These are phyloP conservation scores for Drosophila antonietae DNA, from an alignment of 2,888 invertebrate genomes.

Conservation along the genomic window DNA sequence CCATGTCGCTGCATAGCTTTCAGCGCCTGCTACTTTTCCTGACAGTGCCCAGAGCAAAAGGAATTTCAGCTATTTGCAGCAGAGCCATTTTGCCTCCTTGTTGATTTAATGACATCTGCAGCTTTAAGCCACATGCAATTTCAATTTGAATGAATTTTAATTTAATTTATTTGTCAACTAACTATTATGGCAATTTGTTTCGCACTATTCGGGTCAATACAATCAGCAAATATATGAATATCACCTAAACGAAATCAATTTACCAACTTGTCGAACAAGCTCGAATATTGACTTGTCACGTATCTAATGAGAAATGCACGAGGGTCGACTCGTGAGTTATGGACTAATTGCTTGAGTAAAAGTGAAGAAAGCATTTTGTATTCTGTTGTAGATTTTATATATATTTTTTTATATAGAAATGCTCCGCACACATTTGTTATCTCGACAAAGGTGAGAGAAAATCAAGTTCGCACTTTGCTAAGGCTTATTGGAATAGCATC, in stretches of 20 bases:
- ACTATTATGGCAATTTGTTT: slow-evolving; percentile 47
- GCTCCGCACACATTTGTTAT: too few relatives aligned
- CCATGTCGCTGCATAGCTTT: slow-evolving; percentile 74
- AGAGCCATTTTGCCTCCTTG: slow-evolving; percentile 57
- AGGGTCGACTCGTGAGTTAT: background rate
- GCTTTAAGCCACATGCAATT: slow-evolving; percentile 17
- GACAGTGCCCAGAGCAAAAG: slow-evolving; percentile 43
- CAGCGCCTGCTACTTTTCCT: slow-evolving; percentile 63
- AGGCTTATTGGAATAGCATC: too few relatives aligned
- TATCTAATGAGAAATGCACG: background rate
- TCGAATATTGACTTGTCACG: slow-evolving; percentile 21
- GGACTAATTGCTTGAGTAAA: too few relatives aligned
- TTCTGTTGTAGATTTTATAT: background rate
- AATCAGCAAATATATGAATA: slow-evolving; percentile 27
- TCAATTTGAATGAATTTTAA: slow-evolving; percentile 48
- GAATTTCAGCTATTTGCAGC: slow-evolving; percentile 55
- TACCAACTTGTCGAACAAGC: slow-evolving; percentile 10
- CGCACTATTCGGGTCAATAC: slow-evolving; percentile 22
- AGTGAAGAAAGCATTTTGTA: background rate
- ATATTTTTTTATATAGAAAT: too few relatives aligned
- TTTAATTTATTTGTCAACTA: slow-evolving; percentile 59
- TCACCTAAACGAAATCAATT: slow-evolving; percentile 26
- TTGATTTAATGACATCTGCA: slow-evolving; percentile 58
- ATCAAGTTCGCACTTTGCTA: too few relatives aligned
- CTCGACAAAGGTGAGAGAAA: too few relatives aligned